Percentiles rank a stretch among this genome's conserved stretches.
phyloP scores from a whole-genome alignment of 2,113 vertebrate genomes.

The Oryzias melastigma region DNA sequence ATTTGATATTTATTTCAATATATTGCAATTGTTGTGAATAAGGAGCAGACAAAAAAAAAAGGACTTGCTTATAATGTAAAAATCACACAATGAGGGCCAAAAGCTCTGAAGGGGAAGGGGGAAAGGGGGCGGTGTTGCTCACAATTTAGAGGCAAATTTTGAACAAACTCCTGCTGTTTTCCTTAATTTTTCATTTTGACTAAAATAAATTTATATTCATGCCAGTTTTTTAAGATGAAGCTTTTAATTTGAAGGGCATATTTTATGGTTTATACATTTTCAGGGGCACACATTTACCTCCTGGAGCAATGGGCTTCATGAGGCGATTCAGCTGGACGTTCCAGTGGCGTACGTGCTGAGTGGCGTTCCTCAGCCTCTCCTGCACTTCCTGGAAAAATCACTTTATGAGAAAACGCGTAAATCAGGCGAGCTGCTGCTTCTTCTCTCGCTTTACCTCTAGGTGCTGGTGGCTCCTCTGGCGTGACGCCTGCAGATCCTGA shows the following conservation, averaged over 20 bases:
- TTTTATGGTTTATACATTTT: not conserved
- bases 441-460: constrained; percentile 56
- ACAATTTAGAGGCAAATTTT: too few species aligned
- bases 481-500: constrained; percentile 57
- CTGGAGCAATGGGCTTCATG: constrained; percentile 76
- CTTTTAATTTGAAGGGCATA: not conserved
- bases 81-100: too few species aligned
- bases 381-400: constrained; percentile 63
- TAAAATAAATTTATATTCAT: too few species aligned
- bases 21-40: too few species aligned
- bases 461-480: constrained; percentile 65
- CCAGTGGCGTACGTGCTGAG: constrained; percentile 76
- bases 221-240: too few species aligned
- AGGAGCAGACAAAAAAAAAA: too few species aligned
- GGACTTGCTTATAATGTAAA: too few species aligned
- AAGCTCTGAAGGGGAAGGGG: too few species aligned
- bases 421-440: not conserved
- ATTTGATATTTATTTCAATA: too few species aligned
- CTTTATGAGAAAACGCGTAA: not conserved
- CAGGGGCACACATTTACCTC: constrained; percentile 55
- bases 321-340: constrained; percentile 78
- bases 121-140: too few species aligned
- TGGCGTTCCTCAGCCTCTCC: constrained; percentile 70
- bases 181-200: too few species aligned
- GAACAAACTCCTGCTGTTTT: too few species aligned